A percentile compares a stretch with the other conserved stretches of the same genome.
phyloP scores from a whole-genome alignment of 2,888 invertebrate species.

The Digitonthophagus gazella region DNA sequence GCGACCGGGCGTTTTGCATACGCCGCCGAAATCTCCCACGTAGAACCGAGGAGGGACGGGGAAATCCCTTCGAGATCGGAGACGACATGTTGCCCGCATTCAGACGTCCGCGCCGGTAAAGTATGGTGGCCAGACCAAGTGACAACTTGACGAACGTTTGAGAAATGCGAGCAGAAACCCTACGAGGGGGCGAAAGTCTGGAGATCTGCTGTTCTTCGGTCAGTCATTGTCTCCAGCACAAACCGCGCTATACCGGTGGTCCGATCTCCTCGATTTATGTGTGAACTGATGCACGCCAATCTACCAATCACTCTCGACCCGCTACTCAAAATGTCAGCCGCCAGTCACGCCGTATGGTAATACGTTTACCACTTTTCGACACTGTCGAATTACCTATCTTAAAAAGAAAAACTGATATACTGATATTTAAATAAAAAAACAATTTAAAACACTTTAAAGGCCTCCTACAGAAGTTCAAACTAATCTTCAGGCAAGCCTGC shows the following conservation, averaged over 20 bases:
- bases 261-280: conserved; percentile 23
- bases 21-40: conserved; percentile 47
- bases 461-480: no score
- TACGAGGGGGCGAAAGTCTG: conserved; percentile 1
- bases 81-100: conserved; percentile 44
- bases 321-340: no score
- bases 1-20: conserved; percentile 41
- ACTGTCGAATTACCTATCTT: no score
- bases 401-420: no score
- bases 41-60: conserved; percentile 28
- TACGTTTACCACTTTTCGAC: no score
- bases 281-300: conserved; percentile 23
- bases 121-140: conserved; percentile 33
- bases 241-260: conserved; percentile 24
- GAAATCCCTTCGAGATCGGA: conserved; percentile 31
- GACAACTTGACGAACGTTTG: conserved; percentile 43
- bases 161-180: conserved; percentile 5
- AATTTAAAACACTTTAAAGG: no score
- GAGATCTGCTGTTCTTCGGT: not conserved
- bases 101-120: conserved; percentile 38
- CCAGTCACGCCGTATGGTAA: no score
- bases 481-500: no score
- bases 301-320: conserved; percentile 15
- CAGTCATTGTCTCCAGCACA: conserved; percentile 6
- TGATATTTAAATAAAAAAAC: no score